phyloP scores from a whole-genome alignment of 1,140 invertebrate genomes.

The Panonychus citri region DNA sequence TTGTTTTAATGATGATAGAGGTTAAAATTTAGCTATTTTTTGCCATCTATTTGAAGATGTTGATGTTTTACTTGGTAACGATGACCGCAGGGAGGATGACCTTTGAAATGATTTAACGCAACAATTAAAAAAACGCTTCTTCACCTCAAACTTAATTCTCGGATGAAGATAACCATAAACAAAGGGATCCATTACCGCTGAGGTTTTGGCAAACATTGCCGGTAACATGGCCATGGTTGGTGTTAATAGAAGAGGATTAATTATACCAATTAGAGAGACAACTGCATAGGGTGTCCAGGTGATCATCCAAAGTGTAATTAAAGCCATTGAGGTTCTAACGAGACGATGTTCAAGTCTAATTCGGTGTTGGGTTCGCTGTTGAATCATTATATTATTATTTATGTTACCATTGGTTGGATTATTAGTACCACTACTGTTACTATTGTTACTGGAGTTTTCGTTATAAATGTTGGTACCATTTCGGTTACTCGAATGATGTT shows the following conservation, averaged over 20 bases:
- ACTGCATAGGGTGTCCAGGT: conserved; percentile 52
- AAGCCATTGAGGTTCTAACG: conserved; percentile 35
- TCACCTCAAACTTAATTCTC: neutral
- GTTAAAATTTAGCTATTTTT: no score
- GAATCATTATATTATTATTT: conserved; percentile 24
- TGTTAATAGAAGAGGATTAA: conserved; percentile 19
- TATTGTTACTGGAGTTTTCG: no score
- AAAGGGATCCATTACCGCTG: conserved; percentile 14
- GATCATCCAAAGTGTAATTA: conserved; percentile 42
- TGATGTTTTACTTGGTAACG: no score
- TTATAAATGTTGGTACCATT: no score
- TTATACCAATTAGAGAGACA: conserved; percentile 33
- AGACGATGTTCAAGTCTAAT: no score
- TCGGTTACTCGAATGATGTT: no score
- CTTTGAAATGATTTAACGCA: no score
- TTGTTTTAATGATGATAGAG: no score
- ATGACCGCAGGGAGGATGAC: no score
- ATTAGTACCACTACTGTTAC: conserved; percentile 2
- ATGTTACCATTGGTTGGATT: no score
- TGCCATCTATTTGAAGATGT: no score
- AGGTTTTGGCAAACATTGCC: conserved; percentile 41
- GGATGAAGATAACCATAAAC: conserved; percentile 9
- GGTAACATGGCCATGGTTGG: conserved; percentile 41
- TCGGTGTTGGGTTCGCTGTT: no score
- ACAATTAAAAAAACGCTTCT: neutral